Conservation (phyloP, 2,888 invertebrate genomes). For the Polyommatus icarus region DNA sequence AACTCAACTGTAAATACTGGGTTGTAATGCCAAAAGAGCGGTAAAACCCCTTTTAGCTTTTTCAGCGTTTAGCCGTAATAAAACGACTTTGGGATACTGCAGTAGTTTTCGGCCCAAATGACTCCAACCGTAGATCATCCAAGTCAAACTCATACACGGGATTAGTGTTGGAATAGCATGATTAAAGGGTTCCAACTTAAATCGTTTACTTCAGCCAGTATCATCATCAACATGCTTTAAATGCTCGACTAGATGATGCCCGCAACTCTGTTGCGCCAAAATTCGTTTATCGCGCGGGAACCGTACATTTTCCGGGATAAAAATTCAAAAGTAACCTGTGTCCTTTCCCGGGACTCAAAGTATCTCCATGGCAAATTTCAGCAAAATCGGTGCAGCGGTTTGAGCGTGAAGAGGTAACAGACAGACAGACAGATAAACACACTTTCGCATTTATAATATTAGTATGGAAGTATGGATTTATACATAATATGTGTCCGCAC, state of each 20-base stretch:
- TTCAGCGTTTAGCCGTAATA: neutral
- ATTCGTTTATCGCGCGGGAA: too few relatives aligned
- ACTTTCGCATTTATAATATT: too few relatives aligned
- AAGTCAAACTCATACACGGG: conserved; percentile 59
- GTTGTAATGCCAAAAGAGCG: neutral
- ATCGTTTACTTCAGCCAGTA: neutral
- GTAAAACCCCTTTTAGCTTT: neutral
- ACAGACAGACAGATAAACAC: too few relatives aligned
- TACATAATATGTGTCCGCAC: too few relatives aligned
- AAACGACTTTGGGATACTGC: conserved; percentile 1
- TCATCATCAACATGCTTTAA: neutral
- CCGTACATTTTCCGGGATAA: too few relatives aligned
- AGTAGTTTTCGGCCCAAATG: conserved; percentile 38
- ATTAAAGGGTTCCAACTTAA: conserved; percentile 39
- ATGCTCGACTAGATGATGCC: neutral
- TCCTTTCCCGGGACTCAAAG: too few relatives aligned
- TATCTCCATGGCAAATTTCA: too few relatives aligned
- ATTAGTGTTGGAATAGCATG: conserved; percentile 51
- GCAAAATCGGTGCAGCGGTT: too few relatives aligned
- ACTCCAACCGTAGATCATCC: conserved; percentile 47
- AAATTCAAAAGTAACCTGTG: too few relatives aligned
- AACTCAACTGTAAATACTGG: neutral
- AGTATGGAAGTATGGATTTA: too few relatives aligned
- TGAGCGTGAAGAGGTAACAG: too few relatives aligned
- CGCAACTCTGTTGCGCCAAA: too few relatives aligned